A percentile compares a stretch with the other conserved stretches of the same genome.
Evolutionary conservation across 2,888 invertebrate species (phyloP).

Genomic region (Dendrolimus houi): DNA sequence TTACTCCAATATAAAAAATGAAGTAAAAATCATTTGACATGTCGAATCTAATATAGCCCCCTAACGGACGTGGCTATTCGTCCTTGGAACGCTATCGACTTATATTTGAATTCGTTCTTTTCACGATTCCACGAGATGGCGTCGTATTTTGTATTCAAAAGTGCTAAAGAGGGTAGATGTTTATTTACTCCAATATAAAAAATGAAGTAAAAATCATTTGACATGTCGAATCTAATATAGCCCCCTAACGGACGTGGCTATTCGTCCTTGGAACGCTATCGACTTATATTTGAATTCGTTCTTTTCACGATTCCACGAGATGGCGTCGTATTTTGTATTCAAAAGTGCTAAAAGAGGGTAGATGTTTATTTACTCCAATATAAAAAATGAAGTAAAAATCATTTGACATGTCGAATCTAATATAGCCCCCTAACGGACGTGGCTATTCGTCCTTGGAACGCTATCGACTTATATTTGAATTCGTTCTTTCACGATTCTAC

Average conservation of each 20-base stretch:
- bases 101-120: constrained; percentile 42
- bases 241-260: constrained; percentile 19
- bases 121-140: no score
- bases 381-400: no score
- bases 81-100: constrained; percentile 48
- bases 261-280: constrained; percentile 49
- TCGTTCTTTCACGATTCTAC: constrained; percentile 30
- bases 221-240: constrained; percentile 10
- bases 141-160: no score
- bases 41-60: constrained; percentile 10
- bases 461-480: constrained; percentile 53
- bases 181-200: no score
- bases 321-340: no score
- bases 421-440: constrained; percentile 16
- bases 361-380: no score
- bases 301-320: constrained; percentile 28
- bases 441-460: constrained; percentile 45
- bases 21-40: background rate
- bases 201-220: no score
- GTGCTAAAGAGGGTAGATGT: no score
- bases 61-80: constrained; percentile 26
- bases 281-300: constrained; percentile 47
- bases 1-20: no score
- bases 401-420: constrained; percentile 1
- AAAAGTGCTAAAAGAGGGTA: no score